Percentiles rank a stretch among this genome's conserved stretches.
Conservation (phyloP, 1,140 invertebrate genomes). For the Drosophila sechellia region DNA sequence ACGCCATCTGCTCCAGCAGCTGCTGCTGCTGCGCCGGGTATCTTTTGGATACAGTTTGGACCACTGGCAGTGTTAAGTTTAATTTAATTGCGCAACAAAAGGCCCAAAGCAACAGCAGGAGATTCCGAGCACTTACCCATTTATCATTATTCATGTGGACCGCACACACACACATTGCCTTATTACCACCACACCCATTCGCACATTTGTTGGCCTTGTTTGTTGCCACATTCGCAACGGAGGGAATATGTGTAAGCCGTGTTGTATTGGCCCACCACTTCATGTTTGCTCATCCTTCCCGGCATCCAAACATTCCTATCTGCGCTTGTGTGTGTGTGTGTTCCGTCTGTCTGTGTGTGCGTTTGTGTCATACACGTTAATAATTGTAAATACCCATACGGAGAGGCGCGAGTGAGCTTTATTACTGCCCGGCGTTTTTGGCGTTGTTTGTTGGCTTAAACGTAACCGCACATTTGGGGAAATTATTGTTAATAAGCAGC, state of each 20-base stretch:
- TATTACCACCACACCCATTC: conserved; percentile 47
- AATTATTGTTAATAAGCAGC: conserved; percentile 80
- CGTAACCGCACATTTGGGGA: conserved; percentile 77
- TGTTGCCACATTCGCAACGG: conserved; percentile 48
- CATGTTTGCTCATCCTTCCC: conserved; percentile 41
- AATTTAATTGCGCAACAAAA: conserved; percentile 71
- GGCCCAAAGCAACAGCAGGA: conserved; percentile 54
- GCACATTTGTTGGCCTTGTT: conserved; percentile 60
- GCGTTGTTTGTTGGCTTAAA: conserved; percentile 73
- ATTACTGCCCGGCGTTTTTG: conserved; percentile 71
- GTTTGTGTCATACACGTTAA: conserved; percentile 60
- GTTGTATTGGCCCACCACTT: conserved; percentile 54
- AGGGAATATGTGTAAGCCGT: conserved; percentile 46
- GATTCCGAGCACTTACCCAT: conserved; percentile 13
- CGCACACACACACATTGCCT: conserved; percentile 23
- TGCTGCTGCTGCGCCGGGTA: conserved; percentile 9
- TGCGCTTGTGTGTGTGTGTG: conserved; percentile 25
- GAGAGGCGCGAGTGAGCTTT: conserved; percentile 33
- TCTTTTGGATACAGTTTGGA: conserved; percentile 46
- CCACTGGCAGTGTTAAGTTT: conserved; percentile 66
- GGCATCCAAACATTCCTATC: conserved; percentile 11
- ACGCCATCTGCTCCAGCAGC: too few relatives aligned
- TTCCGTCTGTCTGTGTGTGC: conserved; percentile 16
- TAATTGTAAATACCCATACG: conserved; percentile 62
- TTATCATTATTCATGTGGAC: conserved; percentile 63